Evolutionary conservation across 2,888 invertebrate genomes (phyloP), one percentile per base, ranked within the genome.

Genomic region (Orthonychiurus folsomi): DNA sequence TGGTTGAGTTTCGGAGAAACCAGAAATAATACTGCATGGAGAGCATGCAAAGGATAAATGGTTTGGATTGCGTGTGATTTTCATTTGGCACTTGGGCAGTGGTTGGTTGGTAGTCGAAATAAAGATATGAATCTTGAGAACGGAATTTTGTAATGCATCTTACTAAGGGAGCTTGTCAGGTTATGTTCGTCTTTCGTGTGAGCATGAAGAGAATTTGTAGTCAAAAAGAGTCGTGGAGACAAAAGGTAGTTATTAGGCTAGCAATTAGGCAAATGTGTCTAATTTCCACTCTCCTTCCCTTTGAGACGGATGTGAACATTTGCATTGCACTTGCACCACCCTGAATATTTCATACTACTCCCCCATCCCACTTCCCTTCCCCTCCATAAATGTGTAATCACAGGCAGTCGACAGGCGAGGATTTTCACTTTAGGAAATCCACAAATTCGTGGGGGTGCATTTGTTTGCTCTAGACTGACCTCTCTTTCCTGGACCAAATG

Each of bases 401-500:
- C 9, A 37, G 15, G 15, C 37, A 37, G n/a, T n/a, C n/a, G n/a
- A n/a, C n/a, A n/a, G n/a, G n/a, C n/a, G n/a, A n/a, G n/a, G n/a
- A n/a, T n/a, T n/a, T n/a, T n/a, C n/a, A n/a, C n/a, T n/a, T n/a
- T n/a, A n/a, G n/a, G n/a, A n/a, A n/a, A n/a, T n/a, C n/a, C n/a
- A n/a, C n/a, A n/a, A n/a, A n/a, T n/a, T n/a, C n/a, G n/a, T n/a
- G n/a, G n/a, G n/a, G n/a, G n/a, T n/a, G n/a, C n/a, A n/a, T 37
- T 37, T 37, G 37, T 37, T 15, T 37, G 5, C 15, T 37, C 15
- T 37, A 37, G 15, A 37, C 37, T 37, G 37, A 37, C 37, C 37
- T 37, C 37, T 37, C 37, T 37, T 37, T 15, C 73, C 73, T 55
- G 70, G 65, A 53, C 60, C 62, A 60, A 64, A 68, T 24, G 69